Conservation (phyloP, 2,113 vertebrate species). For the Xiphophorus hellerii region DNA sequence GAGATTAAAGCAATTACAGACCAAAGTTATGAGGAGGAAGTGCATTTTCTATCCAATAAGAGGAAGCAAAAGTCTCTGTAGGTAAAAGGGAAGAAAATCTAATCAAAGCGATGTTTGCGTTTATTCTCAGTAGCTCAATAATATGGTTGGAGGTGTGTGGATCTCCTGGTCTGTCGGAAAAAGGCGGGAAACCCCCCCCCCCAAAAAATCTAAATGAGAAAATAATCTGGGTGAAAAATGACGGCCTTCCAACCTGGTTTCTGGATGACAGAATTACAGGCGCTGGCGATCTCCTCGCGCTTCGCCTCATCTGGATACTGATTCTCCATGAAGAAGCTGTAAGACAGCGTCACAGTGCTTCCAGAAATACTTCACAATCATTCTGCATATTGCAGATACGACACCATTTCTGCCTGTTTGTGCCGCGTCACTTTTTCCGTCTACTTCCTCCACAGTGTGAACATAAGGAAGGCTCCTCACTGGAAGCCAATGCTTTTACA, state of each 20-base stretch:
- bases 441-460: background rate
- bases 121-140: background rate
- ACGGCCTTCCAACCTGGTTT: conserved; percentile 77
- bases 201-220: background rate
- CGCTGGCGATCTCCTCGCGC: conserved; percentile 84
- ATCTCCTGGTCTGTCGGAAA: background rate
- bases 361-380: conserved; percentile 1
- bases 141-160: background rate
- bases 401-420: background rate
- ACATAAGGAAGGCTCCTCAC: background rate
- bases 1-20: background rate
- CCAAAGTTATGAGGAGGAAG: background rate
- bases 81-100: too few relatives aligned
- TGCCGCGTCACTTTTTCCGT: background rate
- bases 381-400: background rate
- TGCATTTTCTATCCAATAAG: background rate
- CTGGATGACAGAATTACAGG: conserved; percentile 86
- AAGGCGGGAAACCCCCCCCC: background rate
- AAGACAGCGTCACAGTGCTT: conserved; percentile 17
- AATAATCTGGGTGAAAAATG: background rate
- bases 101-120: background rate
- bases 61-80: too few relatives aligned
- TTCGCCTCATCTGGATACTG: conserved; percentile 86
- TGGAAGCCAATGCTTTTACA: conserved; percentile 19
- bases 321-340: conserved; percentile 85